Evolutionary conservation across 2,797 vertebrate species (phyloP).

Genomic region (Cheirogaleus major): DNA sequence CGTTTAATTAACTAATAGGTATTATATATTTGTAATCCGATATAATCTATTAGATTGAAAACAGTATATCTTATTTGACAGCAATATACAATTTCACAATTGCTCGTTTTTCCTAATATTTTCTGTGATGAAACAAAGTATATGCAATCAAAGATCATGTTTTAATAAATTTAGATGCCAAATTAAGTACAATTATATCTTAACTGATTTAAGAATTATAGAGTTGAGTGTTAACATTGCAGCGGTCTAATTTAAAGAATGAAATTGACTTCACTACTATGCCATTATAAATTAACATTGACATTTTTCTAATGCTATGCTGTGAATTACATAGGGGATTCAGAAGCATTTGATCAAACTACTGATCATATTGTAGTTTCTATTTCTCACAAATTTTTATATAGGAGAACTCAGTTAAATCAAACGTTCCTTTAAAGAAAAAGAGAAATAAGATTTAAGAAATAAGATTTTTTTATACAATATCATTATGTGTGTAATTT

Average conservation of each 20-base stretch:
- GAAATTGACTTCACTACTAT: not conserved
- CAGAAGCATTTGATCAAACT: not conserved
- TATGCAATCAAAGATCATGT: not conserved
- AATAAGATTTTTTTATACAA: not conserved
- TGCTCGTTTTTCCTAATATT: conserved; percentile 11
- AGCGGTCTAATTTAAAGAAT: not conserved
- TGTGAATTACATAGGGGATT: not conserved
- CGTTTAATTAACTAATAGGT: not conserved
- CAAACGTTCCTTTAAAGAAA: not conserved
- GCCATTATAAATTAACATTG: not conserved
- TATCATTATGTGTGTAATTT: not conserved
- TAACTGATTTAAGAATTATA: not conserved
- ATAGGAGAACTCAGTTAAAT: not conserved
- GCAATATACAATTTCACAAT: not conserved
- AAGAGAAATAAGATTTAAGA: not conserved
- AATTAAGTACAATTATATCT: conserved; percentile 18
- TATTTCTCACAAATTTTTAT: not conserved
- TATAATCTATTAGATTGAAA: not conserved
- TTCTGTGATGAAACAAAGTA: not conserved
- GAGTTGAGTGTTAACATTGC: not conserved
- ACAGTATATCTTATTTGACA: not conserved
- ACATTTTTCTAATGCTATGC: conserved; percentile 5
- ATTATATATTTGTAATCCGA: not conserved
- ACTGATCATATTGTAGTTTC: not conserved
- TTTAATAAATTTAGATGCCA: not conserved